These are phyloP conservation scores for Diabrotica balteata DNA, from an alignment of 2,888 invertebrate species.

Conservation along the genomic window DNA sequence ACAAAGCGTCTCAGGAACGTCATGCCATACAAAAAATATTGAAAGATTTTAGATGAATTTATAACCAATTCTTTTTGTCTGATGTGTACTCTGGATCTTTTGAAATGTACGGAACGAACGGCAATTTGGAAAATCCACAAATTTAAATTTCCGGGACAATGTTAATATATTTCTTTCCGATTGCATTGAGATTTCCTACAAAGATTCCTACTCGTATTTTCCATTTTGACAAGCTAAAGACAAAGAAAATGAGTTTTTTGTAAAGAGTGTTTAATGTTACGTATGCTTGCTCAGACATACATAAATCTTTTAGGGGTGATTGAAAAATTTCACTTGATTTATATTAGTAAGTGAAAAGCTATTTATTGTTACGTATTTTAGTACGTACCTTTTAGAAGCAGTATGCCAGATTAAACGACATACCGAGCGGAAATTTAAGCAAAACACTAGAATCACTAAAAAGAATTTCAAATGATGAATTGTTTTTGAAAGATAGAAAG, in stretches of 20 bases:
- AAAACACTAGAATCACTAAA: too few relatives aligned
- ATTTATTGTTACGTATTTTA: too few relatives aligned
- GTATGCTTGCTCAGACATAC: too few relatives aligned
- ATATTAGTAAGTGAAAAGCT: too few relatives aligned
- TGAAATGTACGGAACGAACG: slow-evolving; percentile 17
- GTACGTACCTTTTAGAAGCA: too few relatives aligned
- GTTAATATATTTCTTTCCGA: slow-evolving; percentile 5
- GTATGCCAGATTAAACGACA: too few relatives aligned
- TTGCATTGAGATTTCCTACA: not conserved
- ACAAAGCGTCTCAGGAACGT: slow-evolving; percentile 22
- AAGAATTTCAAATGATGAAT: too few relatives aligned
- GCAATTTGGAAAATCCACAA: slow-evolving; percentile 10
- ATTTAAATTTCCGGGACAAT: slow-evolving; percentile 9
- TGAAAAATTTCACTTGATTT: too few relatives aligned
- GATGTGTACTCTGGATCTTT: slow-evolving; percentile 21
- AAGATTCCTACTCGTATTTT: slow-evolving; percentile 4
- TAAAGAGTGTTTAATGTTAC: too few relatives aligned
- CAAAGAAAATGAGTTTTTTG: slow-evolving; percentile 3
- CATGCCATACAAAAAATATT: slow-evolving; percentile 20
- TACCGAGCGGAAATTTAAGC: too few relatives aligned
- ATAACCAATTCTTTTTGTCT: slow-evolving; percentile 27
- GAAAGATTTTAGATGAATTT: slow-evolving; percentile 25
- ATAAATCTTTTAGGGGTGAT: too few relatives aligned
- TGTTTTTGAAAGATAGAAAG: too few relatives aligned
- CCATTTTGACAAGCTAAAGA: not conserved